Conservation (phyloP, 2,797 vertebrate species). For the Luscinia luscinia region DNA sequence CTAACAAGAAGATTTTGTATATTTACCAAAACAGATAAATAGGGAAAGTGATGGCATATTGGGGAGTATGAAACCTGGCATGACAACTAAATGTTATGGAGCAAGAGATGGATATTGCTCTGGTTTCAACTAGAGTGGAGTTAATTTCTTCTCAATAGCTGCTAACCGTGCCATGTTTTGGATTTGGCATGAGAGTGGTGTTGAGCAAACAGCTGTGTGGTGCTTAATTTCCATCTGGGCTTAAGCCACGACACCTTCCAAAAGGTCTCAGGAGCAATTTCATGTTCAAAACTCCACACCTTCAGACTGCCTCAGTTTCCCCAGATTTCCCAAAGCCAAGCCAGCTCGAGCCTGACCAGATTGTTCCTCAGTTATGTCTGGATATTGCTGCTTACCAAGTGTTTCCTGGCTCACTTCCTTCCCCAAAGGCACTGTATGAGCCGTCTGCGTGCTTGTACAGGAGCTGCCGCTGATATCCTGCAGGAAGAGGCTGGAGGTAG, state of each 20-base stretch:
- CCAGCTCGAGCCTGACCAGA: not conserved
- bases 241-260: not conserved
- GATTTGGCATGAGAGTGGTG: not conserved
- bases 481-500: not conserved
- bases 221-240: not conserved
- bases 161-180: not conserved
- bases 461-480: constrained; percentile 89
- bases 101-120: not conserved
- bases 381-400: constrained; percentile 81
- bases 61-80: not conserved
- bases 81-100: not conserved
- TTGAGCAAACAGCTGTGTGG: rapidly evolving
- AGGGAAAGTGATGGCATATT: not conserved
- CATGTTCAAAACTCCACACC: not conserved
- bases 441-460: constrained; percentile 85
- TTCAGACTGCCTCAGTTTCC: not conserved
- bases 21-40: not conserved
- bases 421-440: constrained; percentile 89
- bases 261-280: not conserved
- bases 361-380: not conserved
- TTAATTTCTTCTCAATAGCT: not conserved
- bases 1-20: not conserved
- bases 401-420: constrained; percentile 81
- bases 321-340: not conserved
- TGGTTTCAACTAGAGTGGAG: not conserved